These are phyloP conservation scores for Taxidea taxus DNA, from an alignment of 2,113 vertebrate species.

Conservation along the genomic window DNA sequence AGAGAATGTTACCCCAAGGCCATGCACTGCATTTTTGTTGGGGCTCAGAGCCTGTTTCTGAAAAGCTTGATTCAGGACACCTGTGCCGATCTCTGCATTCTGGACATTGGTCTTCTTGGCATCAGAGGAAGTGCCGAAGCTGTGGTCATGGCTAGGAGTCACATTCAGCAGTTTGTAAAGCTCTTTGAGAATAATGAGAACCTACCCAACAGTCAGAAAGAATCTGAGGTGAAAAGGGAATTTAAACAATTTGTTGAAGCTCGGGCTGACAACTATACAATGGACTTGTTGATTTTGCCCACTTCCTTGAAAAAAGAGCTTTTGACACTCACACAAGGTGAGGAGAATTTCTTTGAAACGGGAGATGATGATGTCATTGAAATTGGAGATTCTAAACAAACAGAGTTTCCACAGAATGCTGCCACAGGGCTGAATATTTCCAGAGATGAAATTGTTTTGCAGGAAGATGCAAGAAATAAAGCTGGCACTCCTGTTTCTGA, in stretches of 20 bases:
- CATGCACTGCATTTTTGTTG: slow-evolving; percentile 98
- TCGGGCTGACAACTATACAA: slow-evolving; percentile 93
- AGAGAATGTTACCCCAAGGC: slow-evolving; percentile 93
- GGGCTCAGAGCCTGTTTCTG: slow-evolving; percentile 91
- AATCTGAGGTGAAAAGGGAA: slow-evolving; percentile 90
- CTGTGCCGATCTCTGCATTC: slow-evolving; percentile 91
- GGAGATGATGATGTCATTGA: slow-evolving; percentile 48
- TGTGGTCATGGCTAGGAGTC: slow-evolving; percentile 96
- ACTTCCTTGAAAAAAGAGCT: slow-evolving; percentile 95
- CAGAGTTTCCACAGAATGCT: neutral
- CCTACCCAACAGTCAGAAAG: slow-evolving; percentile 84
- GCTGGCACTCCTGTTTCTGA: slow-evolving; percentile 94
- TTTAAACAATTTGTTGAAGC: slow-evolving; percentile 95
- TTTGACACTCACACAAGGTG: slow-evolving; percentile 85
- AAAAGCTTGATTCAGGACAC: slow-evolving; percentile 93
- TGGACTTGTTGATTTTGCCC: slow-evolving; percentile 96
- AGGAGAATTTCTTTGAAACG: slow-evolving; percentile 27
- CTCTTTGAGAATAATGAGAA: slow-evolving; percentile 92
- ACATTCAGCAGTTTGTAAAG: slow-evolving; percentile 94
- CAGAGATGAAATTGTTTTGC: slow-evolving; percentile 40
- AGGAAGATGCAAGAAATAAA: slow-evolving; percentile 88
- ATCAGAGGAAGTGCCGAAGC: slow-evolving; percentile 91
- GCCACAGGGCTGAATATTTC: neutral
- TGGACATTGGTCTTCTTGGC: slow-evolving; percentile 89
- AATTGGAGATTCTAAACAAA: neutral